phyloP scores from a whole-genome alignment of 2,888 invertebrate species.

The Trachelus tabidus region DNA sequence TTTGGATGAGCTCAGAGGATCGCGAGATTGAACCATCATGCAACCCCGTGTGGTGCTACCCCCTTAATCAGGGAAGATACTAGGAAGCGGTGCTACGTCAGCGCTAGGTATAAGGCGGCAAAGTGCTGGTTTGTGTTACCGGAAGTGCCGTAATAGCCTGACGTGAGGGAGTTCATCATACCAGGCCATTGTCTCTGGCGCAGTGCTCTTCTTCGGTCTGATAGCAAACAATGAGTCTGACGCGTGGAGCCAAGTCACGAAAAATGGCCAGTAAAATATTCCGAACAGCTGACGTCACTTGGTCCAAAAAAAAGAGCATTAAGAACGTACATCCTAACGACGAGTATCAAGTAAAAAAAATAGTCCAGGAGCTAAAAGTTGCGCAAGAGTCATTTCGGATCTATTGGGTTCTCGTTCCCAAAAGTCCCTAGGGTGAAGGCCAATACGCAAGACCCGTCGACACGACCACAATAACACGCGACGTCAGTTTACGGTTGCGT shows the following conservation, averaged over 20 bases:
- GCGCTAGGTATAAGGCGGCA: constrained; percentile 39
- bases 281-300: not conserved
- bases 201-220: not conserved
- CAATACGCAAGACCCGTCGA: constrained; percentile 17
- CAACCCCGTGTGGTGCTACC: not conserved
- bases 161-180: constrained; percentile 20
- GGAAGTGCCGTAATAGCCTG: constrained; percentile 57
- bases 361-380: not conserved
- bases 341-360: not conserved
- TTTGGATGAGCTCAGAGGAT: constrained; percentile 4
- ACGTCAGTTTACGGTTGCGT: constrained; percentile 8
- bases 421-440: not conserved
- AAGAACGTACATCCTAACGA: not conserved
- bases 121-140: constrained; percentile 64
- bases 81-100: constrained; percentile 40
- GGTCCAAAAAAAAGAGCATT: not conserved
- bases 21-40: constrained; percentile 4
- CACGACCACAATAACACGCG: constrained; percentile 51
- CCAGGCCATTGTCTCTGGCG: constrained; percentile 18
- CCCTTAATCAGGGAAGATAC: constrained; percentile 35
- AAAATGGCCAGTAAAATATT: not conserved
- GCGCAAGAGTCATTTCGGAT: not conserved
- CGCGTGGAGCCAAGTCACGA: not conserved
- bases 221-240: constrained; percentile 8
- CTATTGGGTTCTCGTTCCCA: not conserved